A percentile compares a stretch with the other conserved stretches of the same genome.
phyloP scores from a whole-genome alignment of 2,888 invertebrate genomes.

The Eupithecia centaureata region DNA sequence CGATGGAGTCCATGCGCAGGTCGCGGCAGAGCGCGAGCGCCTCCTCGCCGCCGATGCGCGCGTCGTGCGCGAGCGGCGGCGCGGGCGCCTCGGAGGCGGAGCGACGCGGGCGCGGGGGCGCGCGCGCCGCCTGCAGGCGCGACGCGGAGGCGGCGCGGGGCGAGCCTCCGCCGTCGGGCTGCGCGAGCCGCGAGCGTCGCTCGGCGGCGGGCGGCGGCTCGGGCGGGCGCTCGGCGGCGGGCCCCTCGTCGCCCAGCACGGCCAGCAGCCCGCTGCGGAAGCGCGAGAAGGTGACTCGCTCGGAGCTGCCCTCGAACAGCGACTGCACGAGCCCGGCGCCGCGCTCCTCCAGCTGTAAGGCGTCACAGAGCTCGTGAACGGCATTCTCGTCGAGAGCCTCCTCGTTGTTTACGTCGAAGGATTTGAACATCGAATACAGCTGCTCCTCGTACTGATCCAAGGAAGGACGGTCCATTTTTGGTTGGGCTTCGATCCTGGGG shows the following conservation, averaged over 20 bases:
- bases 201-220: slow-evolving; percentile 86
- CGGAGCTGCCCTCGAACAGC: slow-evolving; percentile 74
- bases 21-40: slow-evolving; percentile 71
- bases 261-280: slow-evolving; percentile 90
- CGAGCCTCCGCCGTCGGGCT: slow-evolving; percentile 53
- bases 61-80: slow-evolving; percentile 62
- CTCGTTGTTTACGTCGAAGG: slow-evolving; percentile 88
- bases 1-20: slow-evolving; percentile 70
- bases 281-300: slow-evolving; percentile 86
- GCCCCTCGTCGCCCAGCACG: slow-evolving; percentile 83
- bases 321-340: slow-evolving; percentile 85
- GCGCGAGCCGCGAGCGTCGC: slow-evolving; percentile 86
- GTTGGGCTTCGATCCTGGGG: neutral
- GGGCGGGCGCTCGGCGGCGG: slow-evolving; percentile 84
- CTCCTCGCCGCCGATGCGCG: slow-evolving; percentile 64
- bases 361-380: slow-evolving; percentile 88
- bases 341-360: slow-evolving; percentile 90
- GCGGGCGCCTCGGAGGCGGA: slow-evolving; percentile 58
- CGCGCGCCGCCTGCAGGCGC: slow-evolving; percentile 58
- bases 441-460: slow-evolving; percentile 92
- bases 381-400: slow-evolving; percentile 88
- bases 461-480: slow-evolving; percentile 65
- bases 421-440: slow-evolving; percentile 91
- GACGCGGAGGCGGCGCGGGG: slow-evolving; percentile 68
- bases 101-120: slow-evolving; percentile 61